Conservation (phyloP, 2,888 invertebrate genomes). For the Eupeodes luniger region DNA sequence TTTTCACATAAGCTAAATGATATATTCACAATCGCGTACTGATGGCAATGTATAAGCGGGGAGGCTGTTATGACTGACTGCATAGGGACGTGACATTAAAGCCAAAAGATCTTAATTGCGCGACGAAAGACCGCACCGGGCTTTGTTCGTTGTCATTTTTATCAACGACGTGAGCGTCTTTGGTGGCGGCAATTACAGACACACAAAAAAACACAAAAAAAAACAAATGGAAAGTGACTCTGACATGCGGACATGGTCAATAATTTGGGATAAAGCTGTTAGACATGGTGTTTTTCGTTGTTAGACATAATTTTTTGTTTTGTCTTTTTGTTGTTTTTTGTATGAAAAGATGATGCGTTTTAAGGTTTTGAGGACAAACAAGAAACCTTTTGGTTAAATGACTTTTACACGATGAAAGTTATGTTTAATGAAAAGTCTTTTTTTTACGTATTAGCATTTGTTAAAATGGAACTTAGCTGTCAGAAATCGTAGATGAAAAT, state of each 20-base stretch:
- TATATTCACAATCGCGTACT: conserved; percentile 69
- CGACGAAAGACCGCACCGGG: conserved; percentile 38
- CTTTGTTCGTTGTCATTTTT: conserved; percentile 46
- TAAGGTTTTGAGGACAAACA: not conserved
- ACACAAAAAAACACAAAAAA: conserved; percentile 18
- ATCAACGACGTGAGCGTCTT: not conserved
- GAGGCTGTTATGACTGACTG: conserved; percentile 73
- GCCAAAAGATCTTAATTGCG: conserved; percentile 72
- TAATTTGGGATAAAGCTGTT: conserved; percentile 60
- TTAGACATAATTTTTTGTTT: conserved; percentile 37
- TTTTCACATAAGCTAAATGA: conserved; percentile 53
- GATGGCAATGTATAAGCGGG: conserved; percentile 17
- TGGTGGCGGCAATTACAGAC: conserved; percentile 28
- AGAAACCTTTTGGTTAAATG: not conserved
- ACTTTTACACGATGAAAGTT: not conserved
- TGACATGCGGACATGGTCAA: conserved; percentile 61
- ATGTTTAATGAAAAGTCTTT: too few species aligned
- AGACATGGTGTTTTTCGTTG: conserved; percentile 53
- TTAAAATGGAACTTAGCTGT: too few species aligned
- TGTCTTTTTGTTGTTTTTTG: not conserved
- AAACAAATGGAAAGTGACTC: conserved; percentile 66
- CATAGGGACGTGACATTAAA: conserved; percentile 76
- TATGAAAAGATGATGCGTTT: not conserved
- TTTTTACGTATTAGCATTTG: too few species aligned
- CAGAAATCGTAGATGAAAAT: too few species aligned